A percentile compares a stretch with the other conserved stretches of the same genome.
These are phyloP conservation scores for Drosophila novamexicana DNA, from an alignment of 1,140 invertebrate genomes.

Conservation along the genomic window DNA sequence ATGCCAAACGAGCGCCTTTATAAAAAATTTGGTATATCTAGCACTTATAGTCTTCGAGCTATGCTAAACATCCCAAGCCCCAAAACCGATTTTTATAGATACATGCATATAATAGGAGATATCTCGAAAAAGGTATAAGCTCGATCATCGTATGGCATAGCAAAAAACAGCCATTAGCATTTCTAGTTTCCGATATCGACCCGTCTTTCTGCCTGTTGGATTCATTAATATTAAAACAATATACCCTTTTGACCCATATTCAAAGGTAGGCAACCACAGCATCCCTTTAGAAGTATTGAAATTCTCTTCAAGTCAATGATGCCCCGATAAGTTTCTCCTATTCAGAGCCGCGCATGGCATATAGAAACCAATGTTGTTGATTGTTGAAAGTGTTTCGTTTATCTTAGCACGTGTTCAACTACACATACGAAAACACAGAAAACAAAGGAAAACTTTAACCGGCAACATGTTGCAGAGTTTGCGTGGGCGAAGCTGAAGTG, in stretches of 20 bases:
- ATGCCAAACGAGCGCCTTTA: no score
- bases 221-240: no score
- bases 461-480: conserved; percentile 70
- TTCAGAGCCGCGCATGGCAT: conserved; percentile 53
- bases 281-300: not conserved
- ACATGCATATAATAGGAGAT: no score
- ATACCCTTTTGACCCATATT: not conserved
- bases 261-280: conserved; percentile 16
- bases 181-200: no score
- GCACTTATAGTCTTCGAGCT: no score
- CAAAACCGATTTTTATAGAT: no score
- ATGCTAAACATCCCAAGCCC: no score
- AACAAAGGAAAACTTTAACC: not conserved
- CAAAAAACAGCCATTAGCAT: no score
- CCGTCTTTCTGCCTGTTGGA: no score
- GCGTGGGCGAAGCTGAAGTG: conserved; percentile 40
- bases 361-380: conserved; percentile 47
- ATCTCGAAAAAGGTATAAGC: no score
- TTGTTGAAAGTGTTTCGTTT: conserved; percentile 57
- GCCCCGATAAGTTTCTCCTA: conserved; percentile 33
- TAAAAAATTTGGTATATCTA: no score
- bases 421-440: conserved; percentile 16
- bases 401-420: conserved; percentile 61
- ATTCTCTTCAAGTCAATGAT: conserved; percentile 4
- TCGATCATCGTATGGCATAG: no score